Evolutionary conservation across 2,113 vertebrate genomes (phyloP), one percentile per base, ranked within the genome.

Genomic region (Eulacestoma nigropectus): DNA sequence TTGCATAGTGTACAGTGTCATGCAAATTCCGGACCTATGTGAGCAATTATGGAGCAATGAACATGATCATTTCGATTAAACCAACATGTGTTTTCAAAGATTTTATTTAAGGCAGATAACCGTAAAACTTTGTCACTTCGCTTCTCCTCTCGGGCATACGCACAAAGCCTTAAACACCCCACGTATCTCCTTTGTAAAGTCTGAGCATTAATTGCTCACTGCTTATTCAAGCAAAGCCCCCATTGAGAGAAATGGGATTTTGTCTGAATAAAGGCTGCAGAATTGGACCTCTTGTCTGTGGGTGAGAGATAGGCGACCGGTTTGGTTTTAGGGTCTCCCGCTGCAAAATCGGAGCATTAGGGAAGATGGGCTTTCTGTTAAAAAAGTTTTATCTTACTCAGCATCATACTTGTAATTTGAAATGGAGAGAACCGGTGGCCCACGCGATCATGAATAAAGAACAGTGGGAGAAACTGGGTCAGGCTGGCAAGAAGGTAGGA

Each of bases 331-430:
- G 89, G 90, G 72, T 94, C 91, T 83, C 78, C 81, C 6, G 26
- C 50, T 52, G 91, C 84, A 89, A 78, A 92, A 59, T 7, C 5
- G 52, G 84, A 56, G 80, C 78, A 0, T 27, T 67, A 7, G 55
- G 87, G 96, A 88, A 94, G 95, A 92, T 94, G 95, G 79, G 41
- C 64, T 93, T 89, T 87, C 78, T 60, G 90, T 29, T 76, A 89
- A 77, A 84, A 92, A 96, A 95, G 91, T 96, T 97, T 94, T 85
- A 94, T 97, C 95, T 95, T 93, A 93, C 93, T 95, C 95, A 84
- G 92, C 90, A 94, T 93, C 95, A 27, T 27, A 79, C 88, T 85
- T 10, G 75, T 85, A 86, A 81, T 96, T 95, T 88, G 95, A 92
- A 95, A 92, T 63, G 65, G 92, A 93, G 93, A 94, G 85, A 95